A percentile compares a stretch with the other conserved stretches of the same genome.
These are phyloP conservation scores for Campoplex capitator DNA, from an alignment of 2,888 invertebrate genomes.

Conservation along the genomic window DNA sequence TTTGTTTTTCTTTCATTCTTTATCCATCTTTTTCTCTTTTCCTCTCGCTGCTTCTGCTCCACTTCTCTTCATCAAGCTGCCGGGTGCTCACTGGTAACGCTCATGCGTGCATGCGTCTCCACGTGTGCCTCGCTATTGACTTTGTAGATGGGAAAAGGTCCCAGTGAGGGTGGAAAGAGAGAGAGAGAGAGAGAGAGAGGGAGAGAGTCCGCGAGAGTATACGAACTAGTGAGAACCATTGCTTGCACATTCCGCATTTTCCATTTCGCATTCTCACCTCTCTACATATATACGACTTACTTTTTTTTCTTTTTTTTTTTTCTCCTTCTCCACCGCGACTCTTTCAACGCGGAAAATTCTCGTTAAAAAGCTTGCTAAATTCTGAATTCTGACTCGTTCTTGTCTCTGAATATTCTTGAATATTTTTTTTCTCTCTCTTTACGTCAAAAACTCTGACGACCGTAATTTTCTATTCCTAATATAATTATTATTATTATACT, in stretches of 20 bases:
- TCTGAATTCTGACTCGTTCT: neutral
- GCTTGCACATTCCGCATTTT: slow-evolving; percentile 41
- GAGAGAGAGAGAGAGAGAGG: neutral
- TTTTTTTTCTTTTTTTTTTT: slow-evolving; percentile 26
- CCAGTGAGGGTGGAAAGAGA: slow-evolving; percentile 25
- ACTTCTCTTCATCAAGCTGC: slow-evolving; percentile 41
- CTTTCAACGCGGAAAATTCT: slow-evolving; percentile 28
- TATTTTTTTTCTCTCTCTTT: neutral
- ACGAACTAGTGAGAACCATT: slow-evolving; percentile 45
- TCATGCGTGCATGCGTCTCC: slow-evolving; percentile 59
- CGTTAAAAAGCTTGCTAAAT: slow-evolving; percentile 19
- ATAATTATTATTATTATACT: neutral
- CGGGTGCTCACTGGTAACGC: slow-evolving; percentile 47
- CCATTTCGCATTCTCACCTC: slow-evolving; percentile 43
- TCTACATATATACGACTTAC: slow-evolving; percentile 2
- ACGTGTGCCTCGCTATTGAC: slow-evolving; percentile 56
- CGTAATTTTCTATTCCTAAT: slow-evolving; percentile 1
- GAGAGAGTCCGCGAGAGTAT: neutral
- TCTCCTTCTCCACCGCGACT: slow-evolving; percentile 5
- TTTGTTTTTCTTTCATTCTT: slow-evolving; percentile 12
- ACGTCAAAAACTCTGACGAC: neutral
- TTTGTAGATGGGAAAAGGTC: slow-evolving; percentile 57
- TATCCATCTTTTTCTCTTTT: slow-evolving; percentile 33
- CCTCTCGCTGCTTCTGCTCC: slow-evolving; percentile 33
- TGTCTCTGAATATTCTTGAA: neutral